Evolutionary conservation across 2,113 vertebrate species (phyloP), one percentile per base, ranked within the genome.

Genomic region (Silurus glanis): DNA sequence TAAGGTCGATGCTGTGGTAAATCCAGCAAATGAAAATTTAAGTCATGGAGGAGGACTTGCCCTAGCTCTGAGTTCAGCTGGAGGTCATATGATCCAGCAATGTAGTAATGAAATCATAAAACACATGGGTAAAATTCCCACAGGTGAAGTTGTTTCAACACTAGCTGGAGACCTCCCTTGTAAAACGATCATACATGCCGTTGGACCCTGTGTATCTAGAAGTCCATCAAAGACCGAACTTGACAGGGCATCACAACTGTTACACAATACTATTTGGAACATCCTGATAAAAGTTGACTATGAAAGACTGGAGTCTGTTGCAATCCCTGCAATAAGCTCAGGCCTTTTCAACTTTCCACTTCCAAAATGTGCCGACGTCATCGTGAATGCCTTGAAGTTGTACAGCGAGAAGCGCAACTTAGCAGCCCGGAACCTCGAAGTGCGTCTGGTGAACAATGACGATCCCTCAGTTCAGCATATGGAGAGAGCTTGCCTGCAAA

Each of bases 281-380:
- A 93, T 97, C 86, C 91, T 99, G 59, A 0, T 0, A 0, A 76
- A 0, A 0, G 93, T 90, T 12, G 59, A 12, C 9, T 0, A 0
- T 9, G 0, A 47, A 1, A 0, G 0, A 0, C 17, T 47, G 0
- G 0, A 12, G 0, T 94, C 95, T 75, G 93, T 99, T 88, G 97
- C 97, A 80, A 96, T 99, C 87, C 97, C 98, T 87, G 97, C 97
- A 17, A 75, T 99, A 84, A 97, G 97, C 92, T 98, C 97, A 17
- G 97, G 97, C 9, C 0, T 96, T 88, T 98, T 94, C 88, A 85
- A 89, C 64, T 98, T 96, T 87, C 98, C 98, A 0, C 47, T 96
- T 28, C 0, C 0, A 45, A 12, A 3, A 59, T 98, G 97, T 89
- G 96, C 95, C 10, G 0, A 87, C 0, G 91, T 89, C 64, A 97